Evolutionary conservation across 2,888 invertebrate genomes (phyloP).

Genomic region (Napeogenes sylphis): DNA sequence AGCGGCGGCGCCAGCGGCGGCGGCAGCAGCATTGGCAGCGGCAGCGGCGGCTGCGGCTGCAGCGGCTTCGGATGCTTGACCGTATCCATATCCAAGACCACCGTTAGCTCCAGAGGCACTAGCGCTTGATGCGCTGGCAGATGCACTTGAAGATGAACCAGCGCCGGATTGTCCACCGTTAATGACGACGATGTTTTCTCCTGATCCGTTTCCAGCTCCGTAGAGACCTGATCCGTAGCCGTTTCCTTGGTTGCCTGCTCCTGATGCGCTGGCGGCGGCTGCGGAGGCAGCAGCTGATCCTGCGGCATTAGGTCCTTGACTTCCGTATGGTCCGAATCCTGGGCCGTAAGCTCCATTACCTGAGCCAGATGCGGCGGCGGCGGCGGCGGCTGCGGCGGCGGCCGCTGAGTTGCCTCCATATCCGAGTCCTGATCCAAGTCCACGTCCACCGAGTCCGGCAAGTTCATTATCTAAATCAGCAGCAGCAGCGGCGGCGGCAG

Average conservation of each 20-base stretch:
- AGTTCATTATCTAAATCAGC: background rate
- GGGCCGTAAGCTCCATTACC: background rate
- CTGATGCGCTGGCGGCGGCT: constrained; percentile 22
- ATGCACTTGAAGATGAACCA: constrained; percentile 5
- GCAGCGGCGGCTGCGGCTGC: constrained; percentile 1
- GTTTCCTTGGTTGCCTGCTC: constrained; percentile 5
- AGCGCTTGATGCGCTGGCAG: constrained; percentile 13
- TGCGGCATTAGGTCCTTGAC: background rate
- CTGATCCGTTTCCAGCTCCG: constrained; percentile 4
- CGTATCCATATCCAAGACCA: background rate
- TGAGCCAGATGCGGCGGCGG: constrained; percentile 15
- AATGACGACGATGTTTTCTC: constrained; percentile 1
- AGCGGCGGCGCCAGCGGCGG: no score
- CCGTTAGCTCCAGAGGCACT: background rate
- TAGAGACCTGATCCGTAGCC: constrained; percentile 10
- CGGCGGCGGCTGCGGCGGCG: constrained; percentile 8
- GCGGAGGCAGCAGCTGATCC: constrained; percentile 13
- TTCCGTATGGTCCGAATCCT: constrained; percentile 11
- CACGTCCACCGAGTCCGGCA: constrained; percentile 1
- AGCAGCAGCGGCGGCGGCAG: background rate
- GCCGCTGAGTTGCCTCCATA: background rate
- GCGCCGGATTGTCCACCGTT: constrained; percentile 6
- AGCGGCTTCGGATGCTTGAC: constrained; percentile 6
- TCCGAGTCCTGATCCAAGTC: constrained; percentile 15
- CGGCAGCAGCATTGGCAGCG: constrained; percentile 8